Base-by-base conservation (phyloP, 2,113 vertebrate genomes). In the Chelonoidis abingdonii region DNA sequence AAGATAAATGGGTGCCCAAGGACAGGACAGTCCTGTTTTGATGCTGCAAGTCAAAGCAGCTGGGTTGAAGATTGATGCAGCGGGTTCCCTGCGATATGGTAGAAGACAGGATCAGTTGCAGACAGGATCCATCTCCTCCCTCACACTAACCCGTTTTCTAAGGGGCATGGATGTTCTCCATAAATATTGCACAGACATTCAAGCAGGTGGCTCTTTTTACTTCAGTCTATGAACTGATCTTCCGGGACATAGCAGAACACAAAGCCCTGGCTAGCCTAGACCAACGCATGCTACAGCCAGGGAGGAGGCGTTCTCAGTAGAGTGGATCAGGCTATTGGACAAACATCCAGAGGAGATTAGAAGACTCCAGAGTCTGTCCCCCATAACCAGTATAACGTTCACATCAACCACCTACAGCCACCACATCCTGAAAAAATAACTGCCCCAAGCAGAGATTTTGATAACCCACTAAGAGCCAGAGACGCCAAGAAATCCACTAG, bases 361-460 rank as follows among this genome's bases (percentile, higher is more conserved):
- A 69, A 7, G 22, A 44, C 10, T 25, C 75, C 41, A 44, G 24
- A 76, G 38, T 14, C 41, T 76, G 22, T 44, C 75, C 21, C 21
- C 22, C 38, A 41, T 6, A 38, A 44, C 38, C 69, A 75, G 69
- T 41, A 41, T 38, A 76, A 21, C 35, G 2, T 44, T 24, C 72
- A 13, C n/a, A 25, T 12, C 72, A 41, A 47, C 41, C 22, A 6
- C 6, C 75, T 47, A 47, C 62, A 69, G 62, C 6, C 62, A n/a
- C 31, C 16, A n/a, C 19, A 8, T 7, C 38, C 75, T 44, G 38
- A 76, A 25, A 25, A 44, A 76, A 44, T 13, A 76, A 24, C 41
- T 24, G 75, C 41, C 54, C 2, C 2, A 78, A 2, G 21, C 16
- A 44, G 4, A 38, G 38, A 6, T 52, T 11, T 13, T 5, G 0